phyloP scores from a whole-genome alignment of 2,888 invertebrate species.

The Opisthograptis luteolata region DNA sequence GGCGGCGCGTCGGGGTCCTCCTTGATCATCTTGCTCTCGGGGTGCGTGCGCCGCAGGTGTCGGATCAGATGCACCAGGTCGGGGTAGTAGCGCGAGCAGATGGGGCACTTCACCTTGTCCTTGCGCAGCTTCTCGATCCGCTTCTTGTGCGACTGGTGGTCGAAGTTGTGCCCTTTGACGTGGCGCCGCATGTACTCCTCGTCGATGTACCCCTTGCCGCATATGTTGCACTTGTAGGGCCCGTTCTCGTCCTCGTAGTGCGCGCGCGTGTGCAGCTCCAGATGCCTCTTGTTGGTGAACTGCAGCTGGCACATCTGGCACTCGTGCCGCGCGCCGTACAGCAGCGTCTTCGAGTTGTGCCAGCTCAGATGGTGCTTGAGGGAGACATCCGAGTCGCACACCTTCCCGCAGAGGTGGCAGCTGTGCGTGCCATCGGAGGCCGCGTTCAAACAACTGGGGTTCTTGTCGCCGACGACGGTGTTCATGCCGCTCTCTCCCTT shows the following conservation, averaged over 20 bases:
- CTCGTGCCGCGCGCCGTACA: slow-evolving; percentile 72
- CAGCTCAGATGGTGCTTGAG: slow-evolving; percentile 73
- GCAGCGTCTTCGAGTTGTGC: slow-evolving; percentile 73
- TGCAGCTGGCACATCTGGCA: slow-evolving; percentile 75
- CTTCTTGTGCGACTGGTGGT: slow-evolving; percentile 69
- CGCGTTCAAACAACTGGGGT: slow-evolving; percentile 47
- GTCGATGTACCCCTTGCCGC: slow-evolving; percentile 81
- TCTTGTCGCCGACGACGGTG: slow-evolving; percentile 58
- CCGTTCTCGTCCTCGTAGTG: slow-evolving; percentile 81
- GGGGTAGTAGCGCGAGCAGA: slow-evolving; percentile 71
- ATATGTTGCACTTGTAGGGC: slow-evolving; percentile 78
- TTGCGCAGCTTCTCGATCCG: slow-evolving; percentile 70
- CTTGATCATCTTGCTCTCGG: slow-evolving; percentile 82
- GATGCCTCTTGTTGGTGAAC: slow-evolving; percentile 76
- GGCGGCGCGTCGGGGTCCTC: slow-evolving; percentile 75
- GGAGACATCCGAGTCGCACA: slow-evolving; percentile 72
- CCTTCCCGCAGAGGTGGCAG: slow-evolving; percentile 76
- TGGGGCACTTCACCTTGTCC: slow-evolving; percentile 76
- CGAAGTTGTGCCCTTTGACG: slow-evolving; percentile 81
- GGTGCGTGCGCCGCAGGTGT: slow-evolving; percentile 73
- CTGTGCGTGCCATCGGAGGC: slow-evolving; percentile 62
- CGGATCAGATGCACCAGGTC: slow-evolving; percentile 74
- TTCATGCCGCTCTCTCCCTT: slow-evolving; percentile 71
- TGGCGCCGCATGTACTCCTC: slow-evolving; percentile 78
- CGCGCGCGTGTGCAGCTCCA: slow-evolving; percentile 73